A percentile compares a stretch with the other conserved stretches of the same genome.
These are phyloP conservation scores for Brachionus rotundiformis DNA, from an alignment of 1,140 invertebrate species.

Conservation along the genomic window DNA sequence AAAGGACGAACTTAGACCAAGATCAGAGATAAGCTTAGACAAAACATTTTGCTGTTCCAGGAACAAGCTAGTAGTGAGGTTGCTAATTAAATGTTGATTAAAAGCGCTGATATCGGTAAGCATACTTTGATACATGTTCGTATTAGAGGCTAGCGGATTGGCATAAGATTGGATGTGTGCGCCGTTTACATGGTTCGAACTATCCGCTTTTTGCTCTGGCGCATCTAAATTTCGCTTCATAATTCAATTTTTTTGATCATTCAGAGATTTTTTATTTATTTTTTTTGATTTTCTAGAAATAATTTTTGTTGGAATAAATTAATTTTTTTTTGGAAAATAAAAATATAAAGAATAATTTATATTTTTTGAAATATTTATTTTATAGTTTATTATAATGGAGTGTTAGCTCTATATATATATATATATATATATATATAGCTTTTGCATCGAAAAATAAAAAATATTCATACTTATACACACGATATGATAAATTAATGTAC, in stretches of 20 bases:
- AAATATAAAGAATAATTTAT: conserved; percentile 23
- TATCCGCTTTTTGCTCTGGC: neutral
- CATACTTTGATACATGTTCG: neutral
- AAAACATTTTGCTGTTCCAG: neutral
- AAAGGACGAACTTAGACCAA: neutral
- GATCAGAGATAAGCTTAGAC: neutral
- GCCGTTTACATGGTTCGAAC: neutral
- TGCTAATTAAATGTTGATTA: conserved; percentile 28
- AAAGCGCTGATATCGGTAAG: neutral
- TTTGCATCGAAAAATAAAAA: neutral
- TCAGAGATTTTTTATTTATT: neutral
- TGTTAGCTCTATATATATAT: neutral
- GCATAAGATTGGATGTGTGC: neutral
- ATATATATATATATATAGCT: neutral
- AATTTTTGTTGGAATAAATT: conserved; percentile 20
- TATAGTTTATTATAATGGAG: conserved; percentile 14
- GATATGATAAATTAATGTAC: neutral
- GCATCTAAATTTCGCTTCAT: conserved; percentile 6
- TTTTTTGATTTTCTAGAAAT: conserved; percentile 16
- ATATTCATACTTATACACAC: neutral
- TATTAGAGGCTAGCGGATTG: neutral
- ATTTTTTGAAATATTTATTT: conserved; percentile 18
- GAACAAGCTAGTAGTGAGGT: conserved; percentile 2
- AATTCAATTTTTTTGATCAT: neutral
- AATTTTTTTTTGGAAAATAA: neutral